A percentile compares a stretch with the other conserved stretches of the same genome.
Evolutionary conservation across 2,113 vertebrate species (phyloP).

Genomic region (Campylomormyrus tamandua): DNA sequence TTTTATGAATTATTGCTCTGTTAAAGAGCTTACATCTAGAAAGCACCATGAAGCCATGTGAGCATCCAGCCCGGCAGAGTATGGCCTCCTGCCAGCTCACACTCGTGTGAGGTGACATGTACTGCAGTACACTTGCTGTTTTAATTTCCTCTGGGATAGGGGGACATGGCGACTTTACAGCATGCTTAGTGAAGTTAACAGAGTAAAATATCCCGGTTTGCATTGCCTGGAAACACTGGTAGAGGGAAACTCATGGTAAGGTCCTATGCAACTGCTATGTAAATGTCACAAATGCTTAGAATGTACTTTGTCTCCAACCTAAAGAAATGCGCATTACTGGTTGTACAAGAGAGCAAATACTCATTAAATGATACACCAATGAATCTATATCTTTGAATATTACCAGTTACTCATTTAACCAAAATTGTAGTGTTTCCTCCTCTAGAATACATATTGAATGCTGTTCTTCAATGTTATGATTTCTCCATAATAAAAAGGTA

Average conservation of each 20-base stretch:
- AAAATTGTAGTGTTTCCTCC: background rate
- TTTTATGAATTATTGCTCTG: background rate
- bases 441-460: background rate
- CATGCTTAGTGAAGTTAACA: background rate
- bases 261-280: background rate
- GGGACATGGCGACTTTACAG: background rate
- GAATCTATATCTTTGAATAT: background rate
- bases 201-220: background rate
- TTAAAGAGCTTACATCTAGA: background rate
- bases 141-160: background rate
- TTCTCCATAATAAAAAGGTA: background rate
- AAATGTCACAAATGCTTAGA: background rate
- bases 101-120: background rate
- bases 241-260: background rate
- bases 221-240: background rate
- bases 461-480: background rate
- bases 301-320: background rate
- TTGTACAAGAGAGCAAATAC: slow-evolving; percentile 6
- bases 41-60: no score
- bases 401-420: background rate
- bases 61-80: background rate
- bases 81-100: background rate
- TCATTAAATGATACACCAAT: background rate
- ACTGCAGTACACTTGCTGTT: background rate
- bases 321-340: background rate